Conservation (phyloP, 1,140 invertebrate genomes). For the Trinorchestia longiramus region DNA sequence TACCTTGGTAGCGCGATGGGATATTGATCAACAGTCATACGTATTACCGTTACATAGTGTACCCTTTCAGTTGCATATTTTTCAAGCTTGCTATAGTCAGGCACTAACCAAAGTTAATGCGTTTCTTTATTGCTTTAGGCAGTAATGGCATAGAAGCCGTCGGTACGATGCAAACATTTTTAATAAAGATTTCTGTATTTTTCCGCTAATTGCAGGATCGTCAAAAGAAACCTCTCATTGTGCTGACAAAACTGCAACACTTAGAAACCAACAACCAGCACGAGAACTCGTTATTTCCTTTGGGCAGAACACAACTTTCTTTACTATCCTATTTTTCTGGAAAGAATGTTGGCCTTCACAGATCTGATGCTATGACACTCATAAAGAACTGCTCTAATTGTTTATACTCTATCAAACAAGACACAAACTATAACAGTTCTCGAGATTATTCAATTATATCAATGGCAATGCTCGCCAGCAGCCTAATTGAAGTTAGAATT, state of each 20-base stretch:
- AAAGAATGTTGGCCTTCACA: neutral
- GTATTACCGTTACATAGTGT: too few species aligned
- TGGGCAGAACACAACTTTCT: neutral
- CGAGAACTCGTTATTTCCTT: neutral
- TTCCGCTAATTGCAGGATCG: neutral
- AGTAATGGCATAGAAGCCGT: too few species aligned
- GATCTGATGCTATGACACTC: neutral
- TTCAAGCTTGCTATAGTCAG: too few species aligned
- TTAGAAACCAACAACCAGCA: neutral
- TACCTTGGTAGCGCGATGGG: too few species aligned
- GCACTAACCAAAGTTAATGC: too few species aligned
- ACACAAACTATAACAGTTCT: neutral
- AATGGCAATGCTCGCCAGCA: neutral
- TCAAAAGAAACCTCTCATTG: neutral
- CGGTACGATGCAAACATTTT: too few species aligned
- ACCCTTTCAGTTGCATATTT: too few species aligned
- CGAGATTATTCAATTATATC: neutral
- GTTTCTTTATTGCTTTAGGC: too few species aligned
- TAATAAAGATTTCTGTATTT: too few species aligned
- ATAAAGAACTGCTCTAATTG: neutral
- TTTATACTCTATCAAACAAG: neutral
- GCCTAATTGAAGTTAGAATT: neutral
- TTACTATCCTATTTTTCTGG: neutral
- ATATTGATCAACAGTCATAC: too few species aligned
- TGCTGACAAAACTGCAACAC: neutral